These are phyloP conservation scores for Brachionus koreanus DNA, from an alignment of 1,140 invertebrate species.

Conservation along the genomic window DNA sequence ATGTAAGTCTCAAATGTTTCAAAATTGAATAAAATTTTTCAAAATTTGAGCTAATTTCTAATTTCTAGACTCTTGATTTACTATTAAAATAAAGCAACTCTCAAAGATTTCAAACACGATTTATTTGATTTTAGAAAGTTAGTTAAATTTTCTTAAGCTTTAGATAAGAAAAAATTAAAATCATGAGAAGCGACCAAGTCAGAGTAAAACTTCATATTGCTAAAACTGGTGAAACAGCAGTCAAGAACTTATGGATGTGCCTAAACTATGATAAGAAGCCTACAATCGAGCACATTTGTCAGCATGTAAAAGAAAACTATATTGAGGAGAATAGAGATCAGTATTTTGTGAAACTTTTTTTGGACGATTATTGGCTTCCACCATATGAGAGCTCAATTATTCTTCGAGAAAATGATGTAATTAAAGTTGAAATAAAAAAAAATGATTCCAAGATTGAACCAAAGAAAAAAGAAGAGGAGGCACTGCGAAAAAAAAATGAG, in stretches of 20 bases:
- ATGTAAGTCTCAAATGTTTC: neutral
- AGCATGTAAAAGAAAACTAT: slow-evolving; percentile 6
- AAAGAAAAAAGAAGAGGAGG: neutral
- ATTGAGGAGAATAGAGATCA: neutral
- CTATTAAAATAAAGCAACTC: neutral
- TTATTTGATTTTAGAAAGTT: neutral
- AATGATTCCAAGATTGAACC: neutral
- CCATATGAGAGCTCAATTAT: slow-evolving; percentile 14
- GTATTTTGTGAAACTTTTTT: neutral
- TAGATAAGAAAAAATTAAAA: neutral
- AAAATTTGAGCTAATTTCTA: neutral
- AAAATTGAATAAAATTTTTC: neutral
- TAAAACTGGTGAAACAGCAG: neutral
- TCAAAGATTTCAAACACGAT: neutral
- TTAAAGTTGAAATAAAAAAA: slow-evolving; percentile 9
- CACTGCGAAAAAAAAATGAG: neutral
- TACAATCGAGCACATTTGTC: slow-evolving; percentile 16
- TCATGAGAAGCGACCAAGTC: slow-evolving; percentile 26
- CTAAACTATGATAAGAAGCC: slow-evolving; percentile 41
- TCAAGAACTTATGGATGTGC: slow-evolving; percentile 39
- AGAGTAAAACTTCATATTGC: slow-evolving; percentile 30
- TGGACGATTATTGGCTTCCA: slow-evolving; percentile 40
- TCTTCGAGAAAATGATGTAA: slow-evolving; percentile 6
- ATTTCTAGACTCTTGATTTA: neutral
- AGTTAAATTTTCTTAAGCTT: slow-evolving; percentile 13